These are phyloP conservation scores for Drosophila punjabiensis DNA, from an alignment of 1,140 invertebrate genomes.

Conservation along the genomic window DNA sequence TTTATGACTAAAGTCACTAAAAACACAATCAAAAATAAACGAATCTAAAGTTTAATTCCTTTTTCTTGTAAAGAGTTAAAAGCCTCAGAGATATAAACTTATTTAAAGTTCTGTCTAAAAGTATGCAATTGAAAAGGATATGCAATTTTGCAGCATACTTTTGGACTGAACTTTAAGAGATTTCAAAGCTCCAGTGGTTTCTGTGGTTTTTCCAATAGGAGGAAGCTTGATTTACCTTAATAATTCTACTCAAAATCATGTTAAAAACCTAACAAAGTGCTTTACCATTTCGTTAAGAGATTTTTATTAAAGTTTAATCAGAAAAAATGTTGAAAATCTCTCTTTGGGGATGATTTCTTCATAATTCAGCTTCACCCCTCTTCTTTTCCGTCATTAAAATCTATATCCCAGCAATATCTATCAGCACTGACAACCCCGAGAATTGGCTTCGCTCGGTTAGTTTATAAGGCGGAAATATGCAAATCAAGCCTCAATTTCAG, in stretches of 20 bases:
- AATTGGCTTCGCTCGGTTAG: slow-evolving; percentile 32
- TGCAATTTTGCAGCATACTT: background rate
- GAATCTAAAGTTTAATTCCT: too few species aligned
- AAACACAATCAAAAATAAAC: too few species aligned
- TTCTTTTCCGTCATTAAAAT: slow-evolving; percentile 2
- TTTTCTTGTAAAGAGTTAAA: background rate
- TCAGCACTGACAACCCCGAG: slow-evolving; percentile 18
- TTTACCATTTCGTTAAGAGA: background rate
- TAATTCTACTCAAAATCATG: background rate
- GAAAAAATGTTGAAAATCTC: background rate
- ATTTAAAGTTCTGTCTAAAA: too few species aligned
- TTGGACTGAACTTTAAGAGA: background rate
- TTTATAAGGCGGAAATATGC: slow-evolving; percentile 64
- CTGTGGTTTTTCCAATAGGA: too few species aligned
- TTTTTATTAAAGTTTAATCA: background rate
- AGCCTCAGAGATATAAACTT: background rate
- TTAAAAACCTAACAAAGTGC: background rate
- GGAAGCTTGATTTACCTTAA: background rate
- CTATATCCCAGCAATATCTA: slow-evolving; percentile 16
- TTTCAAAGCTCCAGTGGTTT: background rate
- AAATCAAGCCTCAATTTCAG: slow-evolving; percentile 53
- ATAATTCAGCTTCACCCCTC: background rate
- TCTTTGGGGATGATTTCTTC: too few species aligned
- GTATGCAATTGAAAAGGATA: too few species aligned
- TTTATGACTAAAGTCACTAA: too few species aligned